A percentile compares a stretch with the other conserved stretches of the same genome.
Conservation (phyloP, 1,140 invertebrate species). For the Armadillidium nasatum region DNA sequence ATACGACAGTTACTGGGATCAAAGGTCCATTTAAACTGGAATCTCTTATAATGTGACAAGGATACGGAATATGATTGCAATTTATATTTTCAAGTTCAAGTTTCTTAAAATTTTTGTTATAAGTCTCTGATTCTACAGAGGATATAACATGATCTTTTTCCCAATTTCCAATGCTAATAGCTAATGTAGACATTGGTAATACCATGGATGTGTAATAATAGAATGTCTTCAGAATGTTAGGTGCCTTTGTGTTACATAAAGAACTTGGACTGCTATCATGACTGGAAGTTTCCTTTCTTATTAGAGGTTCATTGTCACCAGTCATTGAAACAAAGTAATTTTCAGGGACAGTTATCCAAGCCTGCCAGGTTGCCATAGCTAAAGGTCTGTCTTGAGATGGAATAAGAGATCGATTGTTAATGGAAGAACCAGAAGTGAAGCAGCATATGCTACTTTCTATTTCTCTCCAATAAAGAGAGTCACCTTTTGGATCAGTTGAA, state of each 20-base stretch:
- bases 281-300: background rate
- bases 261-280: background rate
- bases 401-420: too few relatives aligned
- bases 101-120: background rate
- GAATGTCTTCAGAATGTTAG: constrained; percentile 28
- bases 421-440: too few relatives aligned
- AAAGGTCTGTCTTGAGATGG: constrained; percentile 47
- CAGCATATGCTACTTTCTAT: too few relatives aligned
- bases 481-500: too few relatives aligned
- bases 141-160: background rate
- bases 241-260: too few relatives aligned
- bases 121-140: background rate
- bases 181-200: constrained; percentile 53
- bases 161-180: constrained; percentile 50
- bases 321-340: constrained; percentile 49
- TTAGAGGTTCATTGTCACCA: constrained; percentile 47
- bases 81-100: background rate
- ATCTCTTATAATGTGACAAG: background rate
- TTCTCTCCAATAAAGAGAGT: too few relatives aligned
- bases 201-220: constrained; percentile 49
- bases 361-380: constrained; percentile 54
- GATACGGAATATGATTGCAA: background rate
- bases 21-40: background rate
- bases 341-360: constrained; percentile 46
- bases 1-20: background rate